Percentiles rank a stretch among this genome's conserved stretches.
These are phyloP conservation scores for Papilio dardanus DNA, from an alignment of 1,140 invertebrate species.

Conservation along the genomic window DNA sequence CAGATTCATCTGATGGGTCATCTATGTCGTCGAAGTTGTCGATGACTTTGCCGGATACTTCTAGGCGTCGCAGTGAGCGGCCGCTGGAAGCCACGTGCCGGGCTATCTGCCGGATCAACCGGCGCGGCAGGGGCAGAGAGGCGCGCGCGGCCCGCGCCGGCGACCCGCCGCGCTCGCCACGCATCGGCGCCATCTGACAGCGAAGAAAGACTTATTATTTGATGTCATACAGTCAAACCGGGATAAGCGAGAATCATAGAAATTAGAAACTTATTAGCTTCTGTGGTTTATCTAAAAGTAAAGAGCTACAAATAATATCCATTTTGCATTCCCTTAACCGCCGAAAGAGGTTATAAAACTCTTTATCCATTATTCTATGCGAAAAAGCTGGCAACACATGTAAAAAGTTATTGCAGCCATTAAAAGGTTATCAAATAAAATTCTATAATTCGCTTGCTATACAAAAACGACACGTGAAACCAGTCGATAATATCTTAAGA, in stretches of 20 bases:
- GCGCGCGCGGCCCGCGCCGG: slow-evolving; percentile 73
- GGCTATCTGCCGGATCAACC: slow-evolving; percentile 79
- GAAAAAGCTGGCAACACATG: no score
- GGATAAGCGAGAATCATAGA: no score
- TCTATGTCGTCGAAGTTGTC: slow-evolving; percentile 81
- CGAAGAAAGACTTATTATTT: neutral
- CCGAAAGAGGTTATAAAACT: no score
- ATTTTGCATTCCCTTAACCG: no score
- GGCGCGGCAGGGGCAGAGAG: slow-evolving; percentile 73
- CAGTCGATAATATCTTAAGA: neutral
- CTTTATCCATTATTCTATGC: no score
- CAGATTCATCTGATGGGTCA: slow-evolving; percentile 68
- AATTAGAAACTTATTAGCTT: no score
- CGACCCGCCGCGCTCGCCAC: slow-evolving; percentile 75
- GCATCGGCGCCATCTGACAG: slow-evolving; percentile 78
- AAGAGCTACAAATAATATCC: no score
- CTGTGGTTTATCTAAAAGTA: no score
- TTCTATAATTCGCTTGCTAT: no score
- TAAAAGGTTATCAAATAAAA: no score
- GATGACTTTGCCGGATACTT: slow-evolving; percentile 80
- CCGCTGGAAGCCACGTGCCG: slow-evolving; percentile 79
- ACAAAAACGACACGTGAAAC: no score
- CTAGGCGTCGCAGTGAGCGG: slow-evolving; percentile 75
- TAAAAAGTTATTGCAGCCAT: no score
- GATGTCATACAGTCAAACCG: neutral